Conservation (phyloP, 2,113 vertebrate species). For the Sapayoa aenigma region DNA sequence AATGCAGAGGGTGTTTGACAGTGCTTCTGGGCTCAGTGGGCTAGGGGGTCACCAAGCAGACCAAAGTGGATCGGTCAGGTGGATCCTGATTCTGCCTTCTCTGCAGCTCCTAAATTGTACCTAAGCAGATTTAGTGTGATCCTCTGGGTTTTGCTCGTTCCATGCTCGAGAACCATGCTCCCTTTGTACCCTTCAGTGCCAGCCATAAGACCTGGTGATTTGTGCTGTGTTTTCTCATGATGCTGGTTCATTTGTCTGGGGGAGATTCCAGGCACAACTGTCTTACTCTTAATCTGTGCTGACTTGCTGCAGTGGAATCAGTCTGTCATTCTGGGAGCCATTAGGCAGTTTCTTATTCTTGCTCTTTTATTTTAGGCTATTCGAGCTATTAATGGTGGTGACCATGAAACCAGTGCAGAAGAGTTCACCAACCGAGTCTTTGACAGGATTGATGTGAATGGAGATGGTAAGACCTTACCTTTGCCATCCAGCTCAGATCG, state of each 20-base stretch:
- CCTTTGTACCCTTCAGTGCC: neutral
- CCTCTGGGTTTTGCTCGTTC: neutral
- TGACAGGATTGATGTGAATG: slow-evolving; percentile 86
- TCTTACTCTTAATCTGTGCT: neutral
- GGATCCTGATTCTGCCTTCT: neutral
- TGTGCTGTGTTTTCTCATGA: neutral
- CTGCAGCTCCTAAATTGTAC: neutral
- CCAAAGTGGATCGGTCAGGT: neutral
- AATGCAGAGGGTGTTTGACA: neutral
- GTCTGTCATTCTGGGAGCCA: neutral
- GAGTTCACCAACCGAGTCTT: slow-evolving; percentile 91
- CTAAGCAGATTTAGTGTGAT: neutral
- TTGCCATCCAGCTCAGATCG: neutral
- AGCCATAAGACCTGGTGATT: neutral
- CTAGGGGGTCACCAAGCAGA: neutral
- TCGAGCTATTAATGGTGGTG: slow-evolving; percentile 84
- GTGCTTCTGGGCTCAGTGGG: neutral
- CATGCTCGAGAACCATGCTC: neutral
- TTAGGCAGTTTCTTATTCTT: neutral
- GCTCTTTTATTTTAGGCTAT: slow-evolving; percentile 75
- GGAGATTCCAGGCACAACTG: neutral
- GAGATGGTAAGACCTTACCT: slow-evolving; percentile 79
- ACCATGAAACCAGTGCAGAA: slow-evolving; percentile 77
- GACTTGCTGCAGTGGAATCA: neutral
- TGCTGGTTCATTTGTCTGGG: neutral